Conservation (phyloP, 2,888 invertebrate species). For the Chirona hameri region DNA sequence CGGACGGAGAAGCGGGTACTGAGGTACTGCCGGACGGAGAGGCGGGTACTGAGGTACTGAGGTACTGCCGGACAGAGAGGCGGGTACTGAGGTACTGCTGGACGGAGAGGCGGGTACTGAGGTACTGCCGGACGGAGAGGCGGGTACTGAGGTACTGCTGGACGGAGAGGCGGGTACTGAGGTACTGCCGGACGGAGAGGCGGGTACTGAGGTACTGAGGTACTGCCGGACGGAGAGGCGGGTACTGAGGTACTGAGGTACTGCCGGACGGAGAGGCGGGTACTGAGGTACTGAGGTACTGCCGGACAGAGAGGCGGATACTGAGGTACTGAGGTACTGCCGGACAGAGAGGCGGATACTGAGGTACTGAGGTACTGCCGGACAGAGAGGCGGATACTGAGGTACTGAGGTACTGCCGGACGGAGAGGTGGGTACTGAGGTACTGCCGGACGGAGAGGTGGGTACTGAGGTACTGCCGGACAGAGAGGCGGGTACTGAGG, state of each 20-base stretch:
- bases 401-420: not conserved
- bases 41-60: no score
- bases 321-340: no score
- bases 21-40: not conserved
- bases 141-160: not conserved
- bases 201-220: no score
- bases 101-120: not conserved
- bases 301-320: not conserved
- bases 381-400: not conserved
- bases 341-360: not conserved
- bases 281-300: no score
- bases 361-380: no score
- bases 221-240: not conserved
- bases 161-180: not conserved
- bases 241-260: no score
- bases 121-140: not conserved
- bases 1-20: not conserved
- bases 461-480: not conserved
- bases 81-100: not conserved
- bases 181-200: not conserved
- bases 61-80: not conserved
- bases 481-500: not conserved
- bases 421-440: not conserved
- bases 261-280: not conserved
- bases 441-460: not conserved